A percentile compares a stretch with the other conserved stretches of the same genome.
phyloP scores from a whole-genome alignment of 2,888 invertebrate species.

The Lycocerus yunnanus region DNA sequence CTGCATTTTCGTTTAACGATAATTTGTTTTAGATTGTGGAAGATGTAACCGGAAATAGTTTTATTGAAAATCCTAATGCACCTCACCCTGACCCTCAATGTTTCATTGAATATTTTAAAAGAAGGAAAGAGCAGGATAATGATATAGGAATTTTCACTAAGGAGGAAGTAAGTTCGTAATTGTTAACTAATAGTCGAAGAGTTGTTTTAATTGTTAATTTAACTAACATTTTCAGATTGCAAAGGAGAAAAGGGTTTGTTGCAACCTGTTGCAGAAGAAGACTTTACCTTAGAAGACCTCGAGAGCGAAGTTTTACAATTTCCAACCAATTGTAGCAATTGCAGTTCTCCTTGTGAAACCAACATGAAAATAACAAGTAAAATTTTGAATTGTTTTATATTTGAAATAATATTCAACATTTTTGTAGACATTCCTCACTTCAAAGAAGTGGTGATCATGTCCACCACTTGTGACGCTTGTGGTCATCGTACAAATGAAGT shows the following conservation, averaged over 20 bases:
- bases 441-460: conserved; percentile 98
- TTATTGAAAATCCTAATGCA: conserved; percentile 84
- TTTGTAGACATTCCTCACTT: conserved; percentile 88
- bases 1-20: background rate
- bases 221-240: conserved; percentile 22
- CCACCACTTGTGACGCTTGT: conserved; percentile 88
- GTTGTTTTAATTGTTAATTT: no score
- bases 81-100: conserved; percentile 74
- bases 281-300: conserved; percentile 68
- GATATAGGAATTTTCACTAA: conserved; percentile 69
- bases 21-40: conserved; percentile 63
- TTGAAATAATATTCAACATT: conserved; percentile 1
- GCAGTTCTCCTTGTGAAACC: conserved; percentile 81
- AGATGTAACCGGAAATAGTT: conserved; percentile 88
- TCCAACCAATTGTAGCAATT: conserved; percentile 84
- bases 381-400: conserved; percentile 30
- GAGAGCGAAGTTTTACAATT: conserved; percentile 82
- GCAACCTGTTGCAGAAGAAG: conserved; percentile 63
- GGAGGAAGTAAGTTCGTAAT: conserved; percentile 60
- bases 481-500: conserved; percentile 95
- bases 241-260: conserved; percentile 50
- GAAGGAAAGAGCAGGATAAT: conserved; percentile 74
- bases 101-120: conserved; percentile 63
- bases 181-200: no score
- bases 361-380: conserved; percentile 92